Evolutionary conservation across 2,797 vertebrate species (phyloP).

Genomic region (Rhabdomys pumilio): DNA sequence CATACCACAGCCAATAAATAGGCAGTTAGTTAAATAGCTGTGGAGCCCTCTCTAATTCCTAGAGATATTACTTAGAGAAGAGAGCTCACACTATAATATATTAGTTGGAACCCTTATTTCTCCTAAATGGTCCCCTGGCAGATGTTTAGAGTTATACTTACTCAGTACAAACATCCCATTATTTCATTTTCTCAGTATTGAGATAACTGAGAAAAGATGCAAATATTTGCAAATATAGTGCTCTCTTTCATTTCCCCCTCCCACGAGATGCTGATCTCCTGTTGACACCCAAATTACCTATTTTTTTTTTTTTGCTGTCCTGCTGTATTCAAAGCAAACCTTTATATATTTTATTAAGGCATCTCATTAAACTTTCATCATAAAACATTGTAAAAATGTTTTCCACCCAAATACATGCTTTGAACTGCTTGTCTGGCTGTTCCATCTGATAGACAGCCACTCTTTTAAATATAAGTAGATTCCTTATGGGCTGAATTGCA

Average conservation of each 20-base stretch:
- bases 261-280: neutral
- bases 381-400: constrained; percentile 38
- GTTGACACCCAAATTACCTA: constrained; percentile 24
- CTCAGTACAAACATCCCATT: constrained; percentile 1
- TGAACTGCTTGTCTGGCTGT: neutral
- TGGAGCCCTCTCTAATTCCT: neutral
- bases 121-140: neutral
- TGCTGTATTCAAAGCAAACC: constrained; percentile 20
- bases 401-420: neutral
- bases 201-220: constrained; percentile 28
- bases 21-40: neutral
- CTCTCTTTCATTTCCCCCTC: constrained; percentile 39
- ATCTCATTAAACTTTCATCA: constrained; percentile 67
- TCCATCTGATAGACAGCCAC: neutral
- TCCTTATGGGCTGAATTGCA: neutral
- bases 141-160: neutral
- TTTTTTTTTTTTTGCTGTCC: neutral
- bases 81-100: neutral
- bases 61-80: neutral
- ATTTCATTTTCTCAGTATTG: constrained; percentile 51
- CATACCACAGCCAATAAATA: neutral
- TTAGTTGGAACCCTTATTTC: neutral
- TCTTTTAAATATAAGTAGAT: constrained; percentile 47
- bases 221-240: constrained; percentile 39
- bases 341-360: constrained; percentile 52